Evolutionary conservation across 1,140 invertebrate genomes (phyloP), one percentile per base, ranked within the genome.

Genomic region (Microplitis mediator): DNA sequence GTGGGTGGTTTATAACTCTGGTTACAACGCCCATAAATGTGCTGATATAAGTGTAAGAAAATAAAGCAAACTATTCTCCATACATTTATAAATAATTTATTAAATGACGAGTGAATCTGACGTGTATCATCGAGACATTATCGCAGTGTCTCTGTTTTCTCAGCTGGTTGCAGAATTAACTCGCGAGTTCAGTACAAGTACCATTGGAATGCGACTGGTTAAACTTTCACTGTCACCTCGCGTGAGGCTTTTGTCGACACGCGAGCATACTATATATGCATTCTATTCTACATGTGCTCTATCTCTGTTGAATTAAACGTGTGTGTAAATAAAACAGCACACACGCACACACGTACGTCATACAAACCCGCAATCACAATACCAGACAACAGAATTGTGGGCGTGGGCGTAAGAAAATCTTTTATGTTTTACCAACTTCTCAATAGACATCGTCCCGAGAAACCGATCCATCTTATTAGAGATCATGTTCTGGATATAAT

Each of bases 171-270:
- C 3, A 45, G 11, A 45, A 45, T 45, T 45, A 45, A 45, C 60
- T 36, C 58, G 63, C 56, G 36, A n/a, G 50, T 50, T 50, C 36
- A 14, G 23, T 62, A 66, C 78, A 78, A 79, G 39, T 45, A 11
- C 39, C 78, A 74, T 77, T 67, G 79, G 79, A 80, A 82, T 81
- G 79, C 73, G 74, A 82, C 79, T 81, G 75, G 76, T 74, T 39
- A 67, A 67, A 82, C 80, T 82, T 82, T 82, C 79, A 81, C 80
- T 81, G 80, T 82, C 80, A 81, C 76, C 76, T 81, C 75, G 80
- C 78, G 78, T 77, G 76, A 77, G 76, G 68, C 74, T 74, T 63
- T 60, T 45, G 71, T 75, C 76, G 77, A 78, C 78, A 80, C 76
- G 77, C 80, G 78, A 80, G 61, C 74, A 54, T 65, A 62, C 68